phyloP scores from a whole-genome alignment of 2,888 invertebrate species.

The Drosophila austrosaltans region DNA sequence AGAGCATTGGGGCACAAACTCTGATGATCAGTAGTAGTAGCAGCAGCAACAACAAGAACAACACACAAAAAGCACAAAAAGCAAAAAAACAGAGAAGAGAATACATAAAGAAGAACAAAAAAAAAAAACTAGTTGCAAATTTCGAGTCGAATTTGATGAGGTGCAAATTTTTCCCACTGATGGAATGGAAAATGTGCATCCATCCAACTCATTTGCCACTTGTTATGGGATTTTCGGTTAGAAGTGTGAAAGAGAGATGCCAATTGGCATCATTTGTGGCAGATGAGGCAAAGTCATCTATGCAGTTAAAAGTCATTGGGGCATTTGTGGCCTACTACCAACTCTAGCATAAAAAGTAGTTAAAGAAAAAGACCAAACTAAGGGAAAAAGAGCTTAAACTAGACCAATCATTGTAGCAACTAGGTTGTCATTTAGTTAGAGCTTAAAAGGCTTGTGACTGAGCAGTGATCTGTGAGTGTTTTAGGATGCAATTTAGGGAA shows the following conservation, averaged over 20 bases:
- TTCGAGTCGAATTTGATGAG: constrained; percentile 11
- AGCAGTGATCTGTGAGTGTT: no score
- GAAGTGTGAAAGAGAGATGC: neutral
- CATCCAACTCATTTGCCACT: constrained; percentile 4
- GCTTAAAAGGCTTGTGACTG: no score
- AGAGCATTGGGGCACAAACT: constrained; percentile 11
- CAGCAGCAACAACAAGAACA: neutral
- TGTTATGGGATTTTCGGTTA: constrained; percentile 2
- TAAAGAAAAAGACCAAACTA: neutral
- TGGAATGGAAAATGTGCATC: constrained; percentile 11
- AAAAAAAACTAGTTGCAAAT: constrained; percentile 8
- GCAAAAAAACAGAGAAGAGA: neutral
- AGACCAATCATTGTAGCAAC: neutral
- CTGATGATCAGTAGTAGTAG: constrained; percentile 4
- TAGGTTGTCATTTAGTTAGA: neutral
- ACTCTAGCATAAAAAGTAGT: neutral
- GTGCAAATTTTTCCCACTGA: constrained; percentile 11
- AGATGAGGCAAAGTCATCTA: neutral
- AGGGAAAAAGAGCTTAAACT: neutral
- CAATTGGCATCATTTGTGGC: constrained; percentile 9
- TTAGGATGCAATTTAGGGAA: no score
- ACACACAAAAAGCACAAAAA: no score
- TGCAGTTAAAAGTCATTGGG: constrained; percentile 2
- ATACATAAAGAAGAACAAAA: constrained; percentile 8
- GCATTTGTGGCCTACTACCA: constrained; percentile 1